Evolutionary conservation across 2,888 invertebrate species (phyloP), one percentile per base, ranked within the genome.

Genomic region (Apamea anceps): DNA sequence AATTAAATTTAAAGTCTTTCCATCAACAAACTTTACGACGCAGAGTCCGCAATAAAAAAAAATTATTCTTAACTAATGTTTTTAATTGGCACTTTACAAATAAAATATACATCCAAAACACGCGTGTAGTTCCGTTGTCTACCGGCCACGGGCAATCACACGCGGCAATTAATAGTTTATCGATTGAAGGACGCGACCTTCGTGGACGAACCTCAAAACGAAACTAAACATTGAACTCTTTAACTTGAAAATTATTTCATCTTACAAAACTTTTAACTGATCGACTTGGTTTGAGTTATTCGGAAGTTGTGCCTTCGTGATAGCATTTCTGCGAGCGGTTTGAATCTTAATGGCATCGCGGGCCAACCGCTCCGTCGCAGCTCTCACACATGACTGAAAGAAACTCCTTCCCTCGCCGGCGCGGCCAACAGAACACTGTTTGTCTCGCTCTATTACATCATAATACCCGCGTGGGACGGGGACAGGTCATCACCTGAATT

Each of bases 181-280:
- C 96, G 96, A 96, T 97, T 96, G 94, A 96, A 96, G 95, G 95
- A 93, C 96, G 93, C 94, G 96, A 96, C 96, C 96, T 96, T 96
- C 95, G 93, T 89, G 87, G 91, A 92, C 92, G 91, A 93, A 93
- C 93, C 91, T 93, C 93, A 93, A 95, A 95, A 94, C 82, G 91
- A 94, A 96, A 96, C 93, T 92, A 95, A 95, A 96, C 92, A 94
- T 92, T 95, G 95, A 95, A 94, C 90, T 89, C 86, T 89, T 93
- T 89, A 89, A 90, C 90, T 91, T 91, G 88, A 92, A 93, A 92
- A 89, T 92, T 94, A 95, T 93, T 92, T 95, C 95, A 96, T 96
- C 85, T 95, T 90, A 85, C 81, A 90, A 90, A 90, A 91, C 91
- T 92, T 93, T 92, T 92, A 94, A 92, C 92, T 93, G 90, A 94